phyloP scores from a whole-genome alignment of 1,140 invertebrate species.

The Zaprionus ghesquierei region DNA sequence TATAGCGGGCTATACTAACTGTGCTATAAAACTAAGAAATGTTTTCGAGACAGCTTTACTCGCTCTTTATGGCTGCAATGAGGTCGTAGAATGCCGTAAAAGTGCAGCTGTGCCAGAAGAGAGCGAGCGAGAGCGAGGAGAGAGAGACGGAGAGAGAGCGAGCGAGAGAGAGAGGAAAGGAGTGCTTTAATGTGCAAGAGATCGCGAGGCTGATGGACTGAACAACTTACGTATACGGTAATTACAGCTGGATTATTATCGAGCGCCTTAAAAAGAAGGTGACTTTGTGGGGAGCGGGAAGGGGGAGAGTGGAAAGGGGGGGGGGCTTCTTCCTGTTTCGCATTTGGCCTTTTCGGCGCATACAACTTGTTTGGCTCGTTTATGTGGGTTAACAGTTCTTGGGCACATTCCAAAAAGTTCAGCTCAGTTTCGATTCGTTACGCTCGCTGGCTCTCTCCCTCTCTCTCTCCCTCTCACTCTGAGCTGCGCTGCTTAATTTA shows the following conservation, averaged over 20 bases:
- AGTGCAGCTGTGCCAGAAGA: background rate
- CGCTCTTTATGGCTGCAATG: background rate
- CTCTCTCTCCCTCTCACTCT: background rate
- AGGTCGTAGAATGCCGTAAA: constrained; percentile 16
- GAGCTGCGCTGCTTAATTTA: constrained; percentile 23
- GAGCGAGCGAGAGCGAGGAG: background rate
- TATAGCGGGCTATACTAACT: too few species aligned
- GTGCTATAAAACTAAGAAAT: background rate
- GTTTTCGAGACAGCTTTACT: background rate
- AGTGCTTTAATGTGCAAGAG: constrained; percentile 20
- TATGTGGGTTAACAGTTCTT: constrained; percentile 73
- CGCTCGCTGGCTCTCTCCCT: background rate
- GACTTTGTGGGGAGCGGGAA: background rate
- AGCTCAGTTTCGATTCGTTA: background rate
- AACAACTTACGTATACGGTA: constrained; percentile 65
- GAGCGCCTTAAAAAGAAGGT: constrained; percentile 52
- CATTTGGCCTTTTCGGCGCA: constrained; percentile 28
- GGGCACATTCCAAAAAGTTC: constrained; percentile 43
- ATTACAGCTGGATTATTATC: constrained; percentile 62
- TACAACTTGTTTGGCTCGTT: constrained; percentile 42
- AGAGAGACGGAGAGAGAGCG: background rate
- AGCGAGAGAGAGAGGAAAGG: background rate
- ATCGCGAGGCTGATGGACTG: constrained; percentile 55
- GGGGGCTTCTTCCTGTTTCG: constrained; percentile 50
- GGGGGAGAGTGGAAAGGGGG: background rate